Evolutionary conservation across 1,140 invertebrate species (phyloP).

Genomic region (Diplogasteroides magnus): DNA sequence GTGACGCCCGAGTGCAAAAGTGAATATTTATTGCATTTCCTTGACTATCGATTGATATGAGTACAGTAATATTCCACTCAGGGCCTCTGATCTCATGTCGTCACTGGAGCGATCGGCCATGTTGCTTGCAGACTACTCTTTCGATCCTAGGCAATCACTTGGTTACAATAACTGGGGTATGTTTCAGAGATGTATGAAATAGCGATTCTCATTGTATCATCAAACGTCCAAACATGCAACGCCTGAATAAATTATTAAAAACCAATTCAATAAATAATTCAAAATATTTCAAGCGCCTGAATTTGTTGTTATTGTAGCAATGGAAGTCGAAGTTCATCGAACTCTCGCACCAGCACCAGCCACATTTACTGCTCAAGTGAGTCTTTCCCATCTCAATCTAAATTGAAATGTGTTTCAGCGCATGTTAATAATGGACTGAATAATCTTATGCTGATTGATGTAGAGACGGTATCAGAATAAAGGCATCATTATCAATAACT

Average conservation of each 20-base stretch:
- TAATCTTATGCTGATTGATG: too few relatives aligned
- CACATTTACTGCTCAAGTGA: too few relatives aligned
- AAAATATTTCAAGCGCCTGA: too few relatives aligned
- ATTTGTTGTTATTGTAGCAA: slow-evolving; percentile 22
- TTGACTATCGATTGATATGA: too few relatives aligned
- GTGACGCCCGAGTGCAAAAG: slow-evolving; percentile 11
- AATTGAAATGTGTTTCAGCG: too few relatives aligned
- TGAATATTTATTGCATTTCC: background rate
- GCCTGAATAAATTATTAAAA: too few relatives aligned
- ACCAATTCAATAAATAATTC: too few relatives aligned
- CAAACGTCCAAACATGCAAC: background rate
- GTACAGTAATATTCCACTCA: background rate
- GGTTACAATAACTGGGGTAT: slow-evolving; percentile 34
- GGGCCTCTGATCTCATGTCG: slow-evolving; percentile 27
- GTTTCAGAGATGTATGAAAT: background rate
- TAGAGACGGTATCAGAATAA: too few relatives aligned
- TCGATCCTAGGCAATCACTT: slow-evolving; percentile 12
- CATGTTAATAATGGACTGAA: too few relatives aligned
- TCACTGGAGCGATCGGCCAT: slow-evolving; percentile 31
- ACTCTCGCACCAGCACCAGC: too few relatives aligned
- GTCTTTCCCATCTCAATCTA: too few relatives aligned
- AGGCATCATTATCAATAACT: background rate
- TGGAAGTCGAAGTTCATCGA: slow-evolving; percentile 32
- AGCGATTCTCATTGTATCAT: background rate
- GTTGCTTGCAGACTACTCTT: slow-evolving; percentile 28